Evolutionary conservation across 1,140 invertebrate genomes (phyloP).

Genomic region (Papilio machaon): DNA sequence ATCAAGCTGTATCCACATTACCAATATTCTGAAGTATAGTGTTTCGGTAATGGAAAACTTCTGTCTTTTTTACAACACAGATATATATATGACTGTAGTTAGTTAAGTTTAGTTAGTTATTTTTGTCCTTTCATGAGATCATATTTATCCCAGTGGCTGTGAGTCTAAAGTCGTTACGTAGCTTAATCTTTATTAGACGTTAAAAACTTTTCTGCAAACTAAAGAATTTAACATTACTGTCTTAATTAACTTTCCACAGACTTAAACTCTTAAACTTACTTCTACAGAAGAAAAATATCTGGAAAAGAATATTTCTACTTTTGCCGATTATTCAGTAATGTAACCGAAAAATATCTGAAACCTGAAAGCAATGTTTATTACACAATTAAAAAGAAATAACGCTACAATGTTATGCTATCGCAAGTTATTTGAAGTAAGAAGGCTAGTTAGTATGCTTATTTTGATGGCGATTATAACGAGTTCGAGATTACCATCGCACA

Average conservation of each 20-base stretch:
- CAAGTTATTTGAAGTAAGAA: neutral
- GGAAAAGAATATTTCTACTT: neutral
- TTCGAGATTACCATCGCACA: neutral
- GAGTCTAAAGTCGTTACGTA: neutral
- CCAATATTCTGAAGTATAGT: no score
- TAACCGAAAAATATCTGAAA: neutral
- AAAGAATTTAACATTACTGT: neutral
- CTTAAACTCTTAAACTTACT: neutral
- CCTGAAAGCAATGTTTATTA: neutral
- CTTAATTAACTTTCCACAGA: neutral
- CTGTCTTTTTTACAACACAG: no score
- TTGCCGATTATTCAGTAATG: neutral
- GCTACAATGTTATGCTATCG: neutral
- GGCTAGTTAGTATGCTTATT: neutral
- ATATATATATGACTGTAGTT: no score
- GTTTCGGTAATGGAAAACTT: no score
- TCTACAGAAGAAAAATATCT: neutral
- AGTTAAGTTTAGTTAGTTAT: no score
- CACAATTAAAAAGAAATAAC: slow-evolving; percentile 18
- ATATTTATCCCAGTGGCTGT: neutral
- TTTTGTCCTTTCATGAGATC: neutral
- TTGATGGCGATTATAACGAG: neutral
- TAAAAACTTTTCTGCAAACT: neutral
- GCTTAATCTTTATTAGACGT: neutral
- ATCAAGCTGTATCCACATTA: neutral